Base-by-base conservation (phyloP, 2,888 invertebrate genomes). In the Empis stercorea region DNA sequence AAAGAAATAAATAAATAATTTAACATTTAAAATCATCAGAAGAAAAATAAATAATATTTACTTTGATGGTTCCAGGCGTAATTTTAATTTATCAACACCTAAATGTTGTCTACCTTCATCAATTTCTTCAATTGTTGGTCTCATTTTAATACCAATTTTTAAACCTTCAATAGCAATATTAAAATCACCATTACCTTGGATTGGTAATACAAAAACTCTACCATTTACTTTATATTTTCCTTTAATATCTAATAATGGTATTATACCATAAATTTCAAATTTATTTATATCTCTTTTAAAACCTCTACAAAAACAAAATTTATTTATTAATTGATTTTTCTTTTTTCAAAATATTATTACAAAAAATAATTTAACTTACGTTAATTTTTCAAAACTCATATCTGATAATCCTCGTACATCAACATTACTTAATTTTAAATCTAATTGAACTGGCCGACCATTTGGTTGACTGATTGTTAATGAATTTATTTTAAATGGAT, bases 191-290 rank as follows among this genome's bases (percentile, higher is more conserved):
- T 63, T 61, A 11, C 72, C 72, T 30, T 61, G 61, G 40, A 72
- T 70, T 27, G 72, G 71, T 34, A 73, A 56, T 32, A 73, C 61
- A 13, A 72, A 57, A 34, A 72, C 66, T 30, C 65, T 67, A 37
- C 72, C 72, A 50, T 66, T 62, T n/a, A 70, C 66, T 6, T 50
- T 57, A 54, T 72, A 72, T 48, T 62, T 63, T 30, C 65, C 63
- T 14, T 57, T 60, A 37, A 66, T 36, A 15, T 44, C 46, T 15
- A 66, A 50, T 37, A 62, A 66, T 9, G 63, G 64, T 1, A 67
- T 56, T 4, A 53, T 53, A 30, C 65, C 66, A 46, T 66, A 61
- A 53, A 68, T 55, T 54, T 68, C 68, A 32, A 62, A 68, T 56
- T 68, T 68, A 42, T 62, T 65, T 15, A 58, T 63, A 60, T 67